Evolutionary conservation across 2,797 vertebrate species (phyloP), one percentile per base, ranked within the genome.

Genomic region (Odontamblyopus lacepedii): DNA sequence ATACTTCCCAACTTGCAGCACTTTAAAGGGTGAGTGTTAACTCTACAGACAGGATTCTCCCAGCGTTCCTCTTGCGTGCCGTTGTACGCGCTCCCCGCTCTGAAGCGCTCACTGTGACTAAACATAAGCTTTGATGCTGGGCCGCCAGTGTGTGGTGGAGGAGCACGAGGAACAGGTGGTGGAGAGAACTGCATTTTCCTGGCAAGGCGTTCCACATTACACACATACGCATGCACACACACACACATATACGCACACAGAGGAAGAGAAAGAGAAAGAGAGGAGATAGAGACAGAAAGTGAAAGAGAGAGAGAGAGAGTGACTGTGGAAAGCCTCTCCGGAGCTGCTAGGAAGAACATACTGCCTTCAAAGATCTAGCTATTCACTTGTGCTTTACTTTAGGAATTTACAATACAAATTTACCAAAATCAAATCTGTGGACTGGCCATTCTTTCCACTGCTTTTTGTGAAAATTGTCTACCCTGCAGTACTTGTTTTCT

Each of bases 91-190:
- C 59, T 53, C 63, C 63, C 65, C 78, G 69, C 53, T 73, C 35
- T 77, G 69, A 67, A 63, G 77, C 73, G 63, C 55, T 81, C 76
- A 78, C 84, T 71, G 67, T 72, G 73, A 77, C 73, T 69, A 70
- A 82, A 80, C 69, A 72, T 61, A 59, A 71, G 78, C 78, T 65
- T 64, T 62, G 68, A 72, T 56, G 75, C 73, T 35, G 35, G 69
- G 69, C 69, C 62, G 73, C 73, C 77, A 76, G 70, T 68, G 69
- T 55, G 62, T 32, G 16, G 44, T 41, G 11, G 53, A 77, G 71
- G 82, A 61, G 66, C 73, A 72, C 78, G 71, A 73, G 71, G 69
- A 89, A 78, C 83, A 85, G 83, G 75, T 81, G 77, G 73, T 74
- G 73, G 75, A 73, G 77, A 66, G 71, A 76, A 78, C 68, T 59